Conservation (phyloP, 2,113 vertebrate species). For the Petromus typicus region DNA sequence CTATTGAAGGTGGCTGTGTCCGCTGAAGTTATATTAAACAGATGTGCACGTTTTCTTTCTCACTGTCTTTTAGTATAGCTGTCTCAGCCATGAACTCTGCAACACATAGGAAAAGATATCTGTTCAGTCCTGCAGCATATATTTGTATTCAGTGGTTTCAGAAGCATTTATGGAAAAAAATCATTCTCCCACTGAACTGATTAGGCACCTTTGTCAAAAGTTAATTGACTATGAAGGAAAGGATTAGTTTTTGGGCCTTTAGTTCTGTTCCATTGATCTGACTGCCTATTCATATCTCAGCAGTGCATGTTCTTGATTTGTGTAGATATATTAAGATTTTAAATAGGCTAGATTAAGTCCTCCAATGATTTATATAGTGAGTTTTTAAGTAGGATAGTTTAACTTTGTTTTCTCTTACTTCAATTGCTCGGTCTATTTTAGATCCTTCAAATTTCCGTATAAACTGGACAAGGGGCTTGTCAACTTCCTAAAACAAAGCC, state of each 20-base stretch:
- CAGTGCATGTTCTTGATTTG: background rate
- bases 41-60: background rate
- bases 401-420: constrained; percentile 17
- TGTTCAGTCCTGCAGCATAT: background rate
- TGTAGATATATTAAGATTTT: constrained; percentile 19
- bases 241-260: background rate
- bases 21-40: background rate
- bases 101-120: background rate
- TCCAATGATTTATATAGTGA: background rate
- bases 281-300: background rate
- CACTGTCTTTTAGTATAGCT: background rate
- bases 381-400: background rate
- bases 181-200: background rate
- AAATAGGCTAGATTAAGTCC: background rate
- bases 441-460: background rate
- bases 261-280: background rate
- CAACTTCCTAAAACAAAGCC: background rate
- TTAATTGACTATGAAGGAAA: background rate
- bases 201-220: constrained; percentile 34
- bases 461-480: background rate
- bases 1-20: background rate
- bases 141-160: background rate
- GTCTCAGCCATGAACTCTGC: background rate
- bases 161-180: background rate
- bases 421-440: constrained; percentile 8